phyloP scores from a whole-genome alignment of 2,888 invertebrate genomes.

The Resseliella maxima region DNA sequence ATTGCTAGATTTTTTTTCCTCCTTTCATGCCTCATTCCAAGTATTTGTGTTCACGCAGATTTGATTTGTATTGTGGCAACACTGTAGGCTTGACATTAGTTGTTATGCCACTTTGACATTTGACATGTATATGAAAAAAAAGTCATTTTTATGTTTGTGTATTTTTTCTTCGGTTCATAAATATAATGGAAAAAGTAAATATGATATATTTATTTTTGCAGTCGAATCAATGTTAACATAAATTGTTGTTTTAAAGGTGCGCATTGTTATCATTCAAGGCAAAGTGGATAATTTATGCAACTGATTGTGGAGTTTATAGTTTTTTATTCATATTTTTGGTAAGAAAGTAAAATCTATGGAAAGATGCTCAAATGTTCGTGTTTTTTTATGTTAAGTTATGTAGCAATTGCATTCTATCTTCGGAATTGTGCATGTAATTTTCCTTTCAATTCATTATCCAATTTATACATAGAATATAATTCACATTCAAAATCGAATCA shows the following conservation, averaged over 20 bases:
- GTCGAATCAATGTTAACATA: slow-evolving; percentile 2
- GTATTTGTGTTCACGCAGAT: too few species aligned
- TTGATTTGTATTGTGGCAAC: slow-evolving; percentile 5
- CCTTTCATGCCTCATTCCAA: not conserved
- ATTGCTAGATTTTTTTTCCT: not conserved
- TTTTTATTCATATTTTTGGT: not conserved
- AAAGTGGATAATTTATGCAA: not conserved
- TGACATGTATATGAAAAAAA: not conserved
- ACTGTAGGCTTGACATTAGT: not conserved
- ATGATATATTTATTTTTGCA: not conserved
- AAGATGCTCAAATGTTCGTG: not conserved
- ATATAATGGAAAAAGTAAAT: not conserved
- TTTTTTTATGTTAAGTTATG: too few species aligned
- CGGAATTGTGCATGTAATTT: too few species aligned
- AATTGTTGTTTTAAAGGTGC: not conserved
- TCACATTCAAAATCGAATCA: too few species aligned
- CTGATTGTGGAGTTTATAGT: not conserved
- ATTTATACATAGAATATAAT: too few species aligned
- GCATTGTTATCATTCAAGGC: not conserved
- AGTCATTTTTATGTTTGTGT: slow-evolving; percentile 40
- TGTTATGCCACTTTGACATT: slow-evolving; percentile 30
- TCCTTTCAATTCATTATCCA: too few species aligned
- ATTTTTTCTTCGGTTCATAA: slow-evolving; percentile 16
- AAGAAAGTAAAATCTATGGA: not conserved
- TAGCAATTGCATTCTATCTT: too few species aligned